Base-by-base conservation (phyloP, 1,140 invertebrate species). In the Pararge aegeria region DNA sequence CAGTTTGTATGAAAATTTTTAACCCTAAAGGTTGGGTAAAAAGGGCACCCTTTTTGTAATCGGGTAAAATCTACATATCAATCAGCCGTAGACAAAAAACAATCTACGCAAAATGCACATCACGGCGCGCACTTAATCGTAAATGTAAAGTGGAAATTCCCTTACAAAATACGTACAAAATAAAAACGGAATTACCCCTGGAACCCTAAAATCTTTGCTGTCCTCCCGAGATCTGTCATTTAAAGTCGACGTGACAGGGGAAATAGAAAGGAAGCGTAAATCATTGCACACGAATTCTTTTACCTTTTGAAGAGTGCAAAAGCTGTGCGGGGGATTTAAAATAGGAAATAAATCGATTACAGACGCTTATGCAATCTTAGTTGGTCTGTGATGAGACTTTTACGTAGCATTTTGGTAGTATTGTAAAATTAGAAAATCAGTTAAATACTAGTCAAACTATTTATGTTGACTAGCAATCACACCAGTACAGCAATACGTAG, bases 231-330 rank as follows among this genome's bases (percentile, higher is more conserved):
- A 70, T 64, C 66, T 64, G 68, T 69, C 71, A 71, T 77, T 74
- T 74, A 65, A 62, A 61, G 55, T 55, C 68, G 58, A 77, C 74
- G 68, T 77, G 74, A 77, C 69, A 64, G 64, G 65, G 65, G 67
- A 66, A 63, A 63, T 61, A 64, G 61, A 68, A 50, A 61, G 53
- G 66, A 56, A 69, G 61, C 61, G 64, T 62, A 71, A 74, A 74
- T 71, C 68, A 67, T 68, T 74, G 66, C 65, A 68, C 64, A 66
- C 63, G 55, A 68, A 62, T 57, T 61, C 68, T 58, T 55, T 58
- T 37, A 21, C 34, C 56, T 44, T 49, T 63, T 52, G 55, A 55
- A 58, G 49, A 44, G 64, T 58, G 57, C 16, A 24, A 40, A 19
- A 38, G 34, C 44, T 37, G 15, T 54, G 42, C 5, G 30, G 21